Evolutionary conservation across 2,797 vertebrate genomes (phyloP), one percentile per base, ranked within the genome.

Genomic region (Lagocephalus sceleratus): DNA sequence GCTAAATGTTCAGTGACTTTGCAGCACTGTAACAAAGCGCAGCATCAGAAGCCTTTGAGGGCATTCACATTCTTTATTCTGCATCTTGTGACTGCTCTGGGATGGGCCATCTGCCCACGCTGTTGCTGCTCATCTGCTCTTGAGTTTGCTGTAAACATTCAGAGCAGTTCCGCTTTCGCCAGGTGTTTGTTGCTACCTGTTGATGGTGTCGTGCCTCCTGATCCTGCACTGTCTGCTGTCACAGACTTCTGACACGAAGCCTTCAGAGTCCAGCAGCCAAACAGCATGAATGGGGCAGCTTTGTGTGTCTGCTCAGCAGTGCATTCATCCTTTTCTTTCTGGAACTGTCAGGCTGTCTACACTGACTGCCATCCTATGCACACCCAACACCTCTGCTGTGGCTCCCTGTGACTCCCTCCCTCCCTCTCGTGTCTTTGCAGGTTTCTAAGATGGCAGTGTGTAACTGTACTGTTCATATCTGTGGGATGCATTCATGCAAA

Each of bases 121-220:
- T 78, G 66, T 68, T 69, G 75, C 68, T 78, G 54, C 62, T 68
- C 47, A 48, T 75, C 76, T 71, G 54, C 61, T 77, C 76, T 76
- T 77, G 70, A 70, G 53, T 55, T 25, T 50, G 35, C 56, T 3
- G 25, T 43, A n/a, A 54, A 47, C 47, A 57, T 40, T 60, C 35
- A 47, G 53, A 21, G 3, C 40, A 43, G 7, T 8, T 16, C 22
- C 47, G 35, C 51, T 35, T 15, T 51, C 47, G 38, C 51, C 65
- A 69, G 64, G 46, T 60, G 54, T 2, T 29, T 60, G 54, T 11
- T 68, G 48, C 43, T 47, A 62, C 69, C 49, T 75, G 68, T 75
- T 73, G 68, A 54, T 58, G 52, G 5, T 42, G 19, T 44, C 47
- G 23, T 56, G 10, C 58, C 50, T 50, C 63, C 56, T 71, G 68